Percentiles rank a stretch among this genome's conserved stretches.
Evolutionary conservation across 2,797 vertebrate species (phyloP).

Genomic region (Bucorvus abyssinicus): DNA sequence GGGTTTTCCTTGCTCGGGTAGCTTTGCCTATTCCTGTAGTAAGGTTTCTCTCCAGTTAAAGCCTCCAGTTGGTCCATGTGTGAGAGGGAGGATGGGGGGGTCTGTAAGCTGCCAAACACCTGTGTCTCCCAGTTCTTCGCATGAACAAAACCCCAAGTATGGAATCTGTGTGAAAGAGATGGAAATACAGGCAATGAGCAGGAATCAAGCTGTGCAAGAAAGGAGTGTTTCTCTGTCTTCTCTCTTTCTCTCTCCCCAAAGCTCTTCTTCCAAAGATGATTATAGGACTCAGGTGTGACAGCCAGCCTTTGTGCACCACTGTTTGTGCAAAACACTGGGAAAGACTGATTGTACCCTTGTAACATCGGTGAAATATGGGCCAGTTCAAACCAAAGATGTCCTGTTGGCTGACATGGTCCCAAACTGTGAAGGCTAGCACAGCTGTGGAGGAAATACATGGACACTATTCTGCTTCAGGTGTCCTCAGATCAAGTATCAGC

Average conservation of each 20-base stretch:
- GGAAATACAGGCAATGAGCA: neutral
- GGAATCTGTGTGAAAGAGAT: constrained; percentile 84
- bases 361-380: rapidly evolving
- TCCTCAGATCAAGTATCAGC: neutral
- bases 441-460: rapidly evolving
- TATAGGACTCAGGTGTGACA: neutral
- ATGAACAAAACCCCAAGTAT: constrained; percentile 96
- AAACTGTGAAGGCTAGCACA: neutral
- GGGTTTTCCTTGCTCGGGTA: neutral
- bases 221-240: neutral
- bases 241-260: neutral
- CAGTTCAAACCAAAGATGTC: neutral
- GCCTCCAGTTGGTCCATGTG: constrained; percentile 96
- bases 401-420: neutral
- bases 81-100: constrained; percentile 95
- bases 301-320: neutral
- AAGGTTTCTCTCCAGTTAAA: constrained; percentile 99
- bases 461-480: neutral
- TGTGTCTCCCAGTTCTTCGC: constrained; percentile 93
- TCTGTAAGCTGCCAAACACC: constrained; percentile 97
- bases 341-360: neutral
- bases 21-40: constrained; percentile 81
- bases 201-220: neutral
- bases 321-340: neutral
- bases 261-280: rapidly evolving